Evolutionary conservation across 2,888 invertebrate species (phyloP), one percentile per base, ranked within the genome.

Genomic region (Epiperipatus broadwayi): DNA sequence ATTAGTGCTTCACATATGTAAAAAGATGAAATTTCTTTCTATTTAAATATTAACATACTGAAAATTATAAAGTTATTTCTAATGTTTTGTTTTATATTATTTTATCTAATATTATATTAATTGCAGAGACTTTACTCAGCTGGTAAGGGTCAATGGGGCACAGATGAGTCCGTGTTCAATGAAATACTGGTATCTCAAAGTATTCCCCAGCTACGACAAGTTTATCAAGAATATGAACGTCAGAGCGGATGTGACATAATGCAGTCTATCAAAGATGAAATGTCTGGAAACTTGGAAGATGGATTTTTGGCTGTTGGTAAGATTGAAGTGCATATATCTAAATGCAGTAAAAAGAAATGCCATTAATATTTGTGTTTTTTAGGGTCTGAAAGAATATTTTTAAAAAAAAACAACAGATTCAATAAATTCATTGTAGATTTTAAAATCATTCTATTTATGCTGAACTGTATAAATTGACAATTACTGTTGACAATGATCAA

Each of bases 111-210:
- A n/a, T n/a, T n/a, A n/a, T n/a, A 27, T 33, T 27, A 34, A 36
- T 49, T 49, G 19, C 42, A 59, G 55, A 54, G 56, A 52, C 61
- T 77, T 37, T 71, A 66, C 61, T 68, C 71, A 51, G 72, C 78
- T 3, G 80, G 68, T n/a, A 62, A 52, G 29, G 55, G 52, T 2
- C 49, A 54, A 28, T 51, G 57, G 45, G 61, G 85, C 39, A 85
- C 85, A 0, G 83, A 84, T 56, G 84, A 84, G 59, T 78, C 78
- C 1, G 69, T 70, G 36, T 84, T 89, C 64, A 81, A 84, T 59
- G 71, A 74, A 46, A 71, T 85, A 39, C 66, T 89, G 33, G 79
- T 79, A 48, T 74, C 78, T 40, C 72, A 83, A 53, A 85, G 83
- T 49, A 85, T 78, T 58, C 79, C 80, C 53, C 89, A 91, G 57